Percentiles rank a stretch among this genome's conserved stretches.
Conservation (phyloP, 2,113 vertebrate genomes). For the Noturus placidus region DNA sequence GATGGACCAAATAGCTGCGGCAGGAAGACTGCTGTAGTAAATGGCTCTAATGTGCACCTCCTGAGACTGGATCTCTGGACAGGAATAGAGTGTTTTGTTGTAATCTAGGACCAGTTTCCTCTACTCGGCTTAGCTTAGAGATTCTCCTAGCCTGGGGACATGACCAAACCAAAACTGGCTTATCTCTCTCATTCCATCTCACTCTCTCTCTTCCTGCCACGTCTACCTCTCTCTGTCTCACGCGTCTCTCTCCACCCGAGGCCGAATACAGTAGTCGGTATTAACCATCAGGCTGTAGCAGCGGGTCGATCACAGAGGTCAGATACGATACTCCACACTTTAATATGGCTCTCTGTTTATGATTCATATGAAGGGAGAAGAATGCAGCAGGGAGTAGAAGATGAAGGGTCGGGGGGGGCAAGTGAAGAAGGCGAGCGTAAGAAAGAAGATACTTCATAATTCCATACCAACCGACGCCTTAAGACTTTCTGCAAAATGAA, state of each 20-base stretch:
- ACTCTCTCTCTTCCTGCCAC: background rate
- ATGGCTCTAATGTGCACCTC: constrained; percentile 29
- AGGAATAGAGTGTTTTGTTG: constrained; percentile 20
- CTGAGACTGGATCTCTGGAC: background rate
- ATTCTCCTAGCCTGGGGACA: constrained; percentile 3
- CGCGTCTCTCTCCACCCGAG: background rate
- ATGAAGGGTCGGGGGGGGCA: constrained; percentile 13
- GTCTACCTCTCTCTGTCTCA: background rate
- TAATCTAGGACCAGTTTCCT: constrained; percentile 9
- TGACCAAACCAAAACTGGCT: constrained; percentile 15
- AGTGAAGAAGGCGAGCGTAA: background rate
- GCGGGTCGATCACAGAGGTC: constrained; percentile 15
- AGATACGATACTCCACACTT: constrained; percentile 20
- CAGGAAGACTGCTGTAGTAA: constrained; percentile 9
- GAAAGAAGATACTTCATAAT: background rate
- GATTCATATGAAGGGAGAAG: constrained; percentile 35
- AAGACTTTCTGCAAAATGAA: constrained; percentile 26
- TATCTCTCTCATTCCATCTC: background rate
- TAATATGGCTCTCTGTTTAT: constrained; percentile 36
- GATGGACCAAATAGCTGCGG: constrained; percentile 28
- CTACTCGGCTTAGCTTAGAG: background rate
- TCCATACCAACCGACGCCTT: constrained; percentile 15
- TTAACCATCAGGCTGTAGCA: constrained; percentile 27
- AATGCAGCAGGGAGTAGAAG: constrained; percentile 16
- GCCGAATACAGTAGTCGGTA: constrained; percentile 32